Evolutionary conservation across 2,113 vertebrate genomes (phyloP).

Genomic region (Xiphophorus couchianus): DNA sequence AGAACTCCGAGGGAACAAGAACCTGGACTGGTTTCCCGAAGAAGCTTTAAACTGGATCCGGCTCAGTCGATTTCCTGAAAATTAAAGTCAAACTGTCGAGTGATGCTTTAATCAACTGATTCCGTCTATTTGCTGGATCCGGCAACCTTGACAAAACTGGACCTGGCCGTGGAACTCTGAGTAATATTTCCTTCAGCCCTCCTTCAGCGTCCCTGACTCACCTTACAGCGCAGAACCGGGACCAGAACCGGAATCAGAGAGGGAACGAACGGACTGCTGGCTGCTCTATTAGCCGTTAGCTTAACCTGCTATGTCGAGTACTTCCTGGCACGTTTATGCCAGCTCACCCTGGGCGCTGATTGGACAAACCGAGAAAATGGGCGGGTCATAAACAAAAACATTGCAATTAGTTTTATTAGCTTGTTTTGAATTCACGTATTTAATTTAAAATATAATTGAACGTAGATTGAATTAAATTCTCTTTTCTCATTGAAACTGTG

Average conservation of each 20-base stretch:
- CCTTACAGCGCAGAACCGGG: slow-evolving; percentile 15
- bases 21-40: no score
- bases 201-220: slow-evolving; percentile 18
- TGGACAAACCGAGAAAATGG: neutral
- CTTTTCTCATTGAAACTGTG: no score
- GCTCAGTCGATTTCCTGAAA: neutral
- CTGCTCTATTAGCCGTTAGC: slow-evolving; percentile 18
- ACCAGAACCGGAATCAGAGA: neutral
- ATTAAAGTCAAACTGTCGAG: neutral
- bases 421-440: no score
- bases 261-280: neutral
- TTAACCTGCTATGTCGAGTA: slow-evolving; percentile 10
- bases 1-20: no score
- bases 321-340: slow-evolving; percentile 53
- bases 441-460: no score
- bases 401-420: no score
- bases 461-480: no score
- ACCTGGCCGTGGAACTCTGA: neutral
- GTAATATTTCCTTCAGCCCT: neutral
- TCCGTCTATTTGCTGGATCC: neutral
- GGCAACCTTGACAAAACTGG: neutral
- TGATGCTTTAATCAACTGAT: neutral
- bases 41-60: neutral
- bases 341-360: slow-evolving; percentile 55
- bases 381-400: neutral